Evolutionary conservation across 2,888 invertebrate genomes (phyloP).

Genomic region (Pachymerium ferrugineum): DNA sequence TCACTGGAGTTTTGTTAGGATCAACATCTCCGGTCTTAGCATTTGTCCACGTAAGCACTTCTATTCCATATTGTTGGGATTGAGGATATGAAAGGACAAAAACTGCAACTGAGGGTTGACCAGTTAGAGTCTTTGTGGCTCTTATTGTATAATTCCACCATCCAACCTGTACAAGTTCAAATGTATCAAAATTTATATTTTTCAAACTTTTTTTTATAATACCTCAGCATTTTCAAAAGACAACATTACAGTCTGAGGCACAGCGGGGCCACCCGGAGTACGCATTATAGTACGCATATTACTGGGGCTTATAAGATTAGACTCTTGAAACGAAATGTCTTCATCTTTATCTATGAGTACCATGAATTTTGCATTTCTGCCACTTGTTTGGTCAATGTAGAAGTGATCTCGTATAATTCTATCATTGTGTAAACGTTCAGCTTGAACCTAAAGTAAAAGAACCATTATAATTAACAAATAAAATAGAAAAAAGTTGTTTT

Average conservation of each 20-base stretch:
- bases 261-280: too few species aligned
- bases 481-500: neutral
- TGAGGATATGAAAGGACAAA: neutral
- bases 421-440: neutral
- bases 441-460: neutral
- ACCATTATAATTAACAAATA: neutral
- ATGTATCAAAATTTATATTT: too few species aligned
- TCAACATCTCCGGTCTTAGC: neutral
- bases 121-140: neutral
- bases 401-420: conserved; percentile 49
- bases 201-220: neutral
- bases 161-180: neutral
- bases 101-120: neutral
- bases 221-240: too few species aligned
- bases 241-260: too few species aligned
- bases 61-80: neutral
- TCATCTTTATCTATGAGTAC: neutral
- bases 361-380: conserved; percentile 39
- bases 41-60: neutral
- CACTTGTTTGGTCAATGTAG: conserved; percentile 53
- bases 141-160: neutral
- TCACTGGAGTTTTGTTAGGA: conserved; percentile 35
- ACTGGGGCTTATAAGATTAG: neutral
- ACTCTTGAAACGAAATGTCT: neutral
- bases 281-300: neutral